phyloP scores from a whole-genome alignment of 2,888 invertebrate species.

The Oxyscelio sp. region DNA sequence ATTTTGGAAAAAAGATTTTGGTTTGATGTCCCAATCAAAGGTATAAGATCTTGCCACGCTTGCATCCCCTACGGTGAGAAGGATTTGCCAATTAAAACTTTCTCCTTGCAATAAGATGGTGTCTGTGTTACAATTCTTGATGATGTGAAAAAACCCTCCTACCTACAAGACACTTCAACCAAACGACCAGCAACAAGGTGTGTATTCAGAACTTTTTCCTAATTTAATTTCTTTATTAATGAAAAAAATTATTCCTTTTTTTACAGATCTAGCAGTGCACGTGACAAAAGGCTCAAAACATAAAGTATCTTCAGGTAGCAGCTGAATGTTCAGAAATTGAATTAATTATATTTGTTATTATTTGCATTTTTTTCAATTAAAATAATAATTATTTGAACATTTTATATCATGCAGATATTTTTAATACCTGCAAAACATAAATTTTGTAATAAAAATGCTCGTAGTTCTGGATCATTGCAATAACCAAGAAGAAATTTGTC shows the following conservation, averaged over 20 bases:
- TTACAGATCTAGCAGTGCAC: conserved; percentile 18
- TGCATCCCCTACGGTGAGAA: conserved; percentile 4
- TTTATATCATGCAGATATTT: too few species aligned
- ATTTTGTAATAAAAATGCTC: conserved; percentile 18
- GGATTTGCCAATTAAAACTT: not conserved
- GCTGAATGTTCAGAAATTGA: not conserved
- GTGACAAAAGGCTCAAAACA: conserved; percentile 44
- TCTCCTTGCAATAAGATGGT: not conserved
- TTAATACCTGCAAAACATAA: too few species aligned
- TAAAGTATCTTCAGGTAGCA: conserved; percentile 4
- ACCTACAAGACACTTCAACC: not conserved
- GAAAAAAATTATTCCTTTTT: conserved; percentile 1
- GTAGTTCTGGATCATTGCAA: not conserved
- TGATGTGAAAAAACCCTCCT: not conserved
- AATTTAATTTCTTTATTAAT: conserved; percentile 7
- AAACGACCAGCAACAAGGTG: conserved; percentile 5
- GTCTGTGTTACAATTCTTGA: conserved; percentile 5
- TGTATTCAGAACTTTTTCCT: not conserved
- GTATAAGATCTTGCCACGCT: not conserved
- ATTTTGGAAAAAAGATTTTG: conserved; percentile 1
- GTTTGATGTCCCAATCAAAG: not conserved
- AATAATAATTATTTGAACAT: too few species aligned
- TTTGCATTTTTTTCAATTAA: too few species aligned
- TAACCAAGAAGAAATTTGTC: conserved; percentile 9
- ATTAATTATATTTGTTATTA: too few species aligned